These are phyloP conservation scores for Gerris buenoi DNA, from an alignment of 1,140 invertebrate species.

Conservation along the genomic window DNA sequence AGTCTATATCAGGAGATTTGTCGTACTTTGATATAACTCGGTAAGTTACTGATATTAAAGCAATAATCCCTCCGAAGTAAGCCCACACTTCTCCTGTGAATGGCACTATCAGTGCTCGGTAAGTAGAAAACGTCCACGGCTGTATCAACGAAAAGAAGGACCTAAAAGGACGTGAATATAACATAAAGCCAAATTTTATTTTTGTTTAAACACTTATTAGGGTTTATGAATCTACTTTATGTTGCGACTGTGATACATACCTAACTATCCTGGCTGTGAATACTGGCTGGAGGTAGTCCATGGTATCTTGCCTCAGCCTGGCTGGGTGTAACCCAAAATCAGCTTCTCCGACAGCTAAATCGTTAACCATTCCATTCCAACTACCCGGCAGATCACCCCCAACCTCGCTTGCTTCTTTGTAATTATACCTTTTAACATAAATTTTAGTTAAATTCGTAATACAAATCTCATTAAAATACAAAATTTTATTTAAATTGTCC, in stretches of 20 bases:
- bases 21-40: neutral
- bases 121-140: neutral
- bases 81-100: neutral
- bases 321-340: neutral
- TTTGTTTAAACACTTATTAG: no score
- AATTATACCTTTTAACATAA: neutral
- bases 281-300: neutral
- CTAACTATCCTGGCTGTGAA: neutral
- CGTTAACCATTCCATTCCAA: neutral
- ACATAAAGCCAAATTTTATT: no score
- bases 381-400: neutral
- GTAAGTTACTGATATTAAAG: neutral
- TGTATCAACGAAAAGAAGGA: neutral
- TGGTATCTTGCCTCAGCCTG: neutral
- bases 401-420: neutral
- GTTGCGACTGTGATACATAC: no score
- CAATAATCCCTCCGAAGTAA: neutral
- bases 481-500: no score
- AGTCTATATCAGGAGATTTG: constrained; percentile 1
- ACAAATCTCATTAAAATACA: no score
- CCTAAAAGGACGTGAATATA: no score
- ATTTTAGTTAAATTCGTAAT: no score
- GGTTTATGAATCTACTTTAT: no score
- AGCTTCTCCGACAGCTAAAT: neutral
- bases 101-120: neutral